phyloP scores from a whole-genome alignment of 2,113 vertebrate genomes.

The Psilopogon haemacephalus region DNA sequence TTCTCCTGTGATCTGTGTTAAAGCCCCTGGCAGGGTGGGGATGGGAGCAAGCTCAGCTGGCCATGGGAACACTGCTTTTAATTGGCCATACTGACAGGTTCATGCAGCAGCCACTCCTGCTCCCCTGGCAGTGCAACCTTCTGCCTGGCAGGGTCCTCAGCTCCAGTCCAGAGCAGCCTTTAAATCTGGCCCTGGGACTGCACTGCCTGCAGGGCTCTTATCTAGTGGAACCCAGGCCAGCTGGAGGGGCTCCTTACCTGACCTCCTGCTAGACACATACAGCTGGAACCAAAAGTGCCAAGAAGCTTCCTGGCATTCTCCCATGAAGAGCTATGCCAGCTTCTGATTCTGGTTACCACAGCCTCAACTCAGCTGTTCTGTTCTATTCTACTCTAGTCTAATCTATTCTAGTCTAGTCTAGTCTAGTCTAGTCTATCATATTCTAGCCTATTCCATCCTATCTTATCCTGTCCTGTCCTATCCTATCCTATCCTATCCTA shows the following conservation, averaged over 20 bases:
- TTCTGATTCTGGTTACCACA: conserved; percentile 24
- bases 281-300: conserved; percentile 7
- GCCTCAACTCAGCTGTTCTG: no score
- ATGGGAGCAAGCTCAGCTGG: conserved; percentile 5
- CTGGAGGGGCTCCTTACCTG: conserved; percentile 44
- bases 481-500: no score
- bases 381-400: no score
- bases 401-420: no score
- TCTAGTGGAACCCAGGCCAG: conserved; percentile 34
- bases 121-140: conserved; percentile 19
- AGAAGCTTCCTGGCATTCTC: conserved; percentile 39
- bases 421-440: no score
- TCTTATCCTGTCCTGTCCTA: no score
- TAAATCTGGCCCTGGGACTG: conserved; percentile 16
- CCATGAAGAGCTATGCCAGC: neutral
- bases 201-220: conserved; percentile 33
- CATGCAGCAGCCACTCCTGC: neutral
- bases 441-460: no score
- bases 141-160: conserved; percentile 8
- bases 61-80: neutral
- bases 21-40: neutral
- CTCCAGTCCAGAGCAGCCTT: neutral
- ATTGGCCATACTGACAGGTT: no score
- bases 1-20: neutral
- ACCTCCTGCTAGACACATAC: conserved; percentile 51